phyloP scores from a whole-genome alignment of 2,888 invertebrate genomes.

The Cephus sareptanus region DNA sequence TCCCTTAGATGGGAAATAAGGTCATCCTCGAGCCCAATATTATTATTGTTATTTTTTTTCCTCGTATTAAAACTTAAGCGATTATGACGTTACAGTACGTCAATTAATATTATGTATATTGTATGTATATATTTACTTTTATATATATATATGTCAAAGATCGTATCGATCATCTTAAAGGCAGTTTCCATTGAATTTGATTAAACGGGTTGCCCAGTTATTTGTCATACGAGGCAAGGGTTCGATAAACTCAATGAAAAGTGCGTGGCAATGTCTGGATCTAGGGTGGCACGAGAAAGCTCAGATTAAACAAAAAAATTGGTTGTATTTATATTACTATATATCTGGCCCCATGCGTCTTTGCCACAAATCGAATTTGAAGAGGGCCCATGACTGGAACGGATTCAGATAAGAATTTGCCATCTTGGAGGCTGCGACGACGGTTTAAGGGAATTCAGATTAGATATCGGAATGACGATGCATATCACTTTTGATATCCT shows the following conservation, averaged over 20 bases:
- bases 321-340: background rate
- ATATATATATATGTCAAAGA: conserved; percentile 11
- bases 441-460: background rate
- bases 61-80: conserved; percentile 20
- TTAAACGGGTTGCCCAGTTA: conserved; percentile 33
- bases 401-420: background rate
- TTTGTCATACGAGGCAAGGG: conserved; percentile 19
- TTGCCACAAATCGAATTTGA: background rate
- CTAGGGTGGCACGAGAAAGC: conserved; percentile 32
- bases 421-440: background rate
- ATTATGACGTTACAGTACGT: conserved; percentile 13
- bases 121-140: conserved; percentile 14
- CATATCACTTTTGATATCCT: background rate
- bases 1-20: conserved; percentile 20
- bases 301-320: background rate
- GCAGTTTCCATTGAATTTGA: conserved; percentile 64
- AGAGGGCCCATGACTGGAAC: background rate
- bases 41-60: conserved; percentile 32
- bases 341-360: background rate
- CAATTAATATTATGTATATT: conserved; percentile 20
- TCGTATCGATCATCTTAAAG: conserved; percentile 1
- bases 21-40: conserved; percentile 66
- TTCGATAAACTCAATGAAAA: conserved; percentile 64
- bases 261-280: conserved; percentile 46
- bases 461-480: background rate